A percentile compares a stretch with the other conserved stretches of the same genome.
phyloP scores from a whole-genome alignment of 92 coral and sea anemone genomes.

The Paramuricea clavata region DNA sequence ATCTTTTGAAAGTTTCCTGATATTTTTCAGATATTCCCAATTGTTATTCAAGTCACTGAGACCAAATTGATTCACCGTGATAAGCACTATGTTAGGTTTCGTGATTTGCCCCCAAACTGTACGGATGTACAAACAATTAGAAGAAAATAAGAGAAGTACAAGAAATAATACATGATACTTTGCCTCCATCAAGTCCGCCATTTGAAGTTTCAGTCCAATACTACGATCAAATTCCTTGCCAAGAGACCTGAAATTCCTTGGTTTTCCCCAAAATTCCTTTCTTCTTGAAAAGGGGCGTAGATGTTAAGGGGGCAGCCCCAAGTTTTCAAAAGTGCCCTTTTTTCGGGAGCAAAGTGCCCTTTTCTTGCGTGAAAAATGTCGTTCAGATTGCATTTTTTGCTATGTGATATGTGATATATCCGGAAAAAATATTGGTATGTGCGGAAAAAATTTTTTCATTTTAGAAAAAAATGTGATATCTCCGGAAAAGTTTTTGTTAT shows the following conservation, averaged over 20 bases:
- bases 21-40: constrained; percentile 34
- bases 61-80: constrained; percentile 33
- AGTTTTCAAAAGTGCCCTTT: no score
- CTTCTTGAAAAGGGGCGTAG: no score
- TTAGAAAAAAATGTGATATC: no score
- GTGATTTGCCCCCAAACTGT: background rate
- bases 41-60: background rate
- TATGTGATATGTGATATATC: no score
- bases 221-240: no score
- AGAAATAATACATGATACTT: background rate
- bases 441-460: no score
- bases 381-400: no score
- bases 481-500: no score
- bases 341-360: no score
- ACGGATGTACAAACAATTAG: background rate
- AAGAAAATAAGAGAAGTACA: background rate
- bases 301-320: no score
- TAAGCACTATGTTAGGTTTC: constrained; percentile 28
- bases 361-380: no score
- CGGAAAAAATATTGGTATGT: no score
- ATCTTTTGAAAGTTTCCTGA: constrained; percentile 67
- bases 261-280: background rate
- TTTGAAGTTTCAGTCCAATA: background rate
- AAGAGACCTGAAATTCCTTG: constrained; percentile 8
- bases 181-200: constrained; percentile 25